Conservation (phyloP, 2,113 vertebrate species). For the Oryzias celebensis region DNA sequence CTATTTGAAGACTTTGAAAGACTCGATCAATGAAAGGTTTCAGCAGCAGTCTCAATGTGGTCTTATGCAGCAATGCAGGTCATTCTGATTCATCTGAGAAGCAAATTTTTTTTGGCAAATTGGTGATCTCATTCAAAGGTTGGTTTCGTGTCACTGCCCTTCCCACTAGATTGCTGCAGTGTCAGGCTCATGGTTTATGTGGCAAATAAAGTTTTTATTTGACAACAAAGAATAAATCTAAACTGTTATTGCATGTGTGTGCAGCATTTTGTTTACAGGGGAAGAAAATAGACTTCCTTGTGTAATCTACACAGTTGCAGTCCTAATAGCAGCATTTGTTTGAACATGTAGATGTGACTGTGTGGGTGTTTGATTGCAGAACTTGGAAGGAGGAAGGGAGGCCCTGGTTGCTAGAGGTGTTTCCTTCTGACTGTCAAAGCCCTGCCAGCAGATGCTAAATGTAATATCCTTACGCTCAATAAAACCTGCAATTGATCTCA, state of each 20-base stretch:
- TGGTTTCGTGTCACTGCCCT: conserved; percentile 45
- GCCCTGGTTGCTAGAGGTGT: conserved; percentile 22
- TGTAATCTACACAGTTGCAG: conserved; percentile 19
- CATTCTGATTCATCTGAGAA: conserved; percentile 37
- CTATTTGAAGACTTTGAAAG: too few species aligned
- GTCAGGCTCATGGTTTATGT: conserved; percentile 36
- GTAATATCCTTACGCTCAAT: conserved; percentile 53
- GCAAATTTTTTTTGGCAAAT: conserved; percentile 45
- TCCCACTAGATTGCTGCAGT: conserved; percentile 33
- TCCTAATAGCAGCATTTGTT: conserved; percentile 43
- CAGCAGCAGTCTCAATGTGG: conserved; percentile 6
- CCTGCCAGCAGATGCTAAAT: conserved; percentile 45
- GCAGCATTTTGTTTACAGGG: conserved; percentile 46
- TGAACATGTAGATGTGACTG: conserved; percentile 35
- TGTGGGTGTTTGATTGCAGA: conserved; percentile 17
- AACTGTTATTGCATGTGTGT: conserved; percentile 1
- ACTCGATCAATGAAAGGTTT: conserved; percentile 11
- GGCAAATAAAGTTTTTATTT: conserved; percentile 48
- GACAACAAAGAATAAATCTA: conserved; percentile 29
- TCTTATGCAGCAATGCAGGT: conserved; percentile 23
- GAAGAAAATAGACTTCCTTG: conserved; percentile 33
- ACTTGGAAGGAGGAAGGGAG: conserved; percentile 21
- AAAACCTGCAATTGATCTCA: conserved; percentile 53
- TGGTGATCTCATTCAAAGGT: conserved; percentile 62
- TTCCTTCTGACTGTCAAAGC: conserved; percentile 41